Evolutionary conservation across 2,888 invertebrate species (phyloP).

Genomic region (Gymnocheta viridis): DNA sequence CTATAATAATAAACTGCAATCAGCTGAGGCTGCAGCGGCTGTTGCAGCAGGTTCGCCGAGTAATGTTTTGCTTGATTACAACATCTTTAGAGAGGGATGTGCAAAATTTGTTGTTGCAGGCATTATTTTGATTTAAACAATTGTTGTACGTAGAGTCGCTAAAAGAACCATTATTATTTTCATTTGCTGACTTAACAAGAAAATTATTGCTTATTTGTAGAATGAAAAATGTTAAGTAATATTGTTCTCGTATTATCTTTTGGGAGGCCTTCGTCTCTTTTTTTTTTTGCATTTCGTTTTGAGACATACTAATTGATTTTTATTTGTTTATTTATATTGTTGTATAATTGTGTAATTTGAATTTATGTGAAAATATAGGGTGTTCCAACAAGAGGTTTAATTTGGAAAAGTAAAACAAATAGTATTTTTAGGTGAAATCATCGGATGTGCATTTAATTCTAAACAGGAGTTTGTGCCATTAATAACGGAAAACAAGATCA

Average conservation of each 20-base stretch:
- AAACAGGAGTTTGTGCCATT: no score
- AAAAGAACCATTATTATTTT: constrained; percentile 57
- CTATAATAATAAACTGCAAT: constrained; percentile 40
- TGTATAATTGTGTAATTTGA: constrained; percentile 12
- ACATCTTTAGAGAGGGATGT: constrained; percentile 28
- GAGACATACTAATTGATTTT: constrained; percentile 33
- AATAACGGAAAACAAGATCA: no score
- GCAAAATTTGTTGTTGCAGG: constrained; percentile 8
- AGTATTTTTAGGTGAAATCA: no score
- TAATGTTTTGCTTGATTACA: constrained; percentile 43
- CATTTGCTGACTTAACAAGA: constrained; percentile 53
- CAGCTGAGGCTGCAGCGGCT: constrained; percentile 17
- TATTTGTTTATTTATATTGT: constrained; percentile 19
- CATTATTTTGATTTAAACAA: constrained; percentile 10
- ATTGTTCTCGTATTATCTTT: constrained; percentile 19
- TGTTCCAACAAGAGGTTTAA: no score
- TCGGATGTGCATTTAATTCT: no score
- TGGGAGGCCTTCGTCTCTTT: background rate
- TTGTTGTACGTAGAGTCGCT: background rate
- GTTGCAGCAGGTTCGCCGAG: background rate
- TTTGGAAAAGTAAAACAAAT: no score
- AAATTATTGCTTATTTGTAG: constrained; percentile 40
- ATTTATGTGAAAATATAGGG: background rate
- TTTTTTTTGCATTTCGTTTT: constrained; percentile 10
- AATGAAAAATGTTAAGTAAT: constrained; percentile 31